Evolutionary conservation across 92 coral and sea anemone genomes (phyloP).

Genomic region (Nematostella vectensis): DNA sequence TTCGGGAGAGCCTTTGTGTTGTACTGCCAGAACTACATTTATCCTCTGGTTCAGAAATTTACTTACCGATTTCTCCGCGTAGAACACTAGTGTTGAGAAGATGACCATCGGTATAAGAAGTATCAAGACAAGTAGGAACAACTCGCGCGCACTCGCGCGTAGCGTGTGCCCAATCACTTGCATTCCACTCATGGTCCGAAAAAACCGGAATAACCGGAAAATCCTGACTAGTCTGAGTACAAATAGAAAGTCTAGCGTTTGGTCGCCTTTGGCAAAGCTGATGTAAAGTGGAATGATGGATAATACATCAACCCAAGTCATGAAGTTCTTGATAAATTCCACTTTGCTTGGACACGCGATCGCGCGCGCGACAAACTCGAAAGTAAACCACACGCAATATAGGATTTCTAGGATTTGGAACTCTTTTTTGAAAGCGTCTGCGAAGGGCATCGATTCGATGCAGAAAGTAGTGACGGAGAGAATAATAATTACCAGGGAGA

Average conservation of each 20-base stretch:
- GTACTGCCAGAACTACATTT: too few relatives aligned
- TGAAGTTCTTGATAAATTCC: conserved; percentile 51
- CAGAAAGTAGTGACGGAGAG: conserved; percentile 91
- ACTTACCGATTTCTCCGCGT: conserved; percentile 88
- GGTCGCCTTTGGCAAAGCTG: conserved; percentile 21
- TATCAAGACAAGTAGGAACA: conserved; percentile 73
- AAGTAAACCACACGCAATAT: conserved; percentile 76
- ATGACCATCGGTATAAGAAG: conserved; percentile 95
- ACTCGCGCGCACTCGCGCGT: conserved; percentile 92
- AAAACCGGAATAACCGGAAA: conserved; percentile 93
- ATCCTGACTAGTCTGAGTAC: conserved; percentile 93
- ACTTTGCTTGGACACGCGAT: conserved; percentile 53
- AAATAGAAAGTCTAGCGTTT: conserved; percentile 54
- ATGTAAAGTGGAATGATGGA: conserved; percentile 90
- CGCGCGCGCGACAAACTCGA: conserved; percentile 74
- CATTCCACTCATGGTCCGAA: conserved; percentile 99
- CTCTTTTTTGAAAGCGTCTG: conserved; percentile 4
- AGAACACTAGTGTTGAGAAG: conserved; percentile 84
- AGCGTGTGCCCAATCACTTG: conserved; percentile 97
- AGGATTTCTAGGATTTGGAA: conserved; percentile 64
- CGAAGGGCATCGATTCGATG: conserved; percentile 56
- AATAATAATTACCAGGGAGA: conserved; percentile 75
- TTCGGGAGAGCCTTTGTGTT: too few relatives aligned
- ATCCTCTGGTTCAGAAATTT: too few relatives aligned
- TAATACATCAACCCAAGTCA: conserved; percentile 93